phyloP scores from a whole-genome alignment of 2,888 invertebrate species.

The Girardia tigrina region DNA sequence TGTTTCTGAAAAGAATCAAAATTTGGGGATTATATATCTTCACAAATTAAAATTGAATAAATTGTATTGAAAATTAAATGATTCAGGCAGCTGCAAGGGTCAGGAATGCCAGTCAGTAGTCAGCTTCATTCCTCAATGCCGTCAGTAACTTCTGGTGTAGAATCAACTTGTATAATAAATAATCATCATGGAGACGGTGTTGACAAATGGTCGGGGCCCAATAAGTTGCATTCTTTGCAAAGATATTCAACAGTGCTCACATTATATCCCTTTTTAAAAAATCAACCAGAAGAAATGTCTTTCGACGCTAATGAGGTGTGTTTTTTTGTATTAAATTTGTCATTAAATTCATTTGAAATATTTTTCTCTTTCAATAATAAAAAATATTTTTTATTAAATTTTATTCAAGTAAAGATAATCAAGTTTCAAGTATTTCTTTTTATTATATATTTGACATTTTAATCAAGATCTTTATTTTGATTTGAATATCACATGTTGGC shows the following conservation, averaged over 20 bases:
- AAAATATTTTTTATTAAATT: too few relatives aligned
- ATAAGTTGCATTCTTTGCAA: constrained; percentile 47
- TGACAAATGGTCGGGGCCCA: constrained; percentile 53
- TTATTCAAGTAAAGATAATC: too few relatives aligned
- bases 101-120: not conserved
- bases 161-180: not conserved
- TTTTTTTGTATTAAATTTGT: not conserved
- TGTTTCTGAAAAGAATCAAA: too few relatives aligned
- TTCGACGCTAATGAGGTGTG: constrained; percentile 69
- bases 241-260: constrained; percentile 66
- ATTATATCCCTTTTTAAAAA: constrained; percentile 67
- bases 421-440: too few relatives aligned
- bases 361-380: not conserved
- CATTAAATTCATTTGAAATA: too few relatives aligned
- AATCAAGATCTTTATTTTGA: too few relatives aligned
- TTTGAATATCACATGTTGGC: too few relatives aligned
- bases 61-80: too few relatives aligned
- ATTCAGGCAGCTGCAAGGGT: not conserved
- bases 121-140: constrained; percentile 23
- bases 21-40: too few relatives aligned
- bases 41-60: too few relatives aligned
- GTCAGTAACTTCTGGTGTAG: constrained; percentile 13
- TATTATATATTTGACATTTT: too few relatives aligned
- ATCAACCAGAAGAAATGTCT: constrained; percentile 68
- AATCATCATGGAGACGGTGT: constrained; percentile 16